Evolutionary conservation across 2,888 invertebrate species (phyloP), one percentile per base, ranked within the genome.

Genomic region (Nebria brevicollis): DNA sequence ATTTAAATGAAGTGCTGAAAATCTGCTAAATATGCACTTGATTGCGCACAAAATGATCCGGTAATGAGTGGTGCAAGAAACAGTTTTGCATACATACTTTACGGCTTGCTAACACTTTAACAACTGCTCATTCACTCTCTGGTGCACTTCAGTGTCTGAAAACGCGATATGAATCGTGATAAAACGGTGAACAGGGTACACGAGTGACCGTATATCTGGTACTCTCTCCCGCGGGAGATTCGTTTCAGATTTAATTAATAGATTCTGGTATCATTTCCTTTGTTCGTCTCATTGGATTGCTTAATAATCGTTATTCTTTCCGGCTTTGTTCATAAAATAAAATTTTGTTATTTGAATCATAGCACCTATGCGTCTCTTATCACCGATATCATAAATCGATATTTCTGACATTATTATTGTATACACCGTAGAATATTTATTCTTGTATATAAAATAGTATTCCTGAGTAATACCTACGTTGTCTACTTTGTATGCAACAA

Each of bases 111-210:
- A 54, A 11, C 54, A 54, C 54, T 54, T 54, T 54, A 54, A 54
- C 54, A 8, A 8, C 7, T 54, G 54, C 54, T 7, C 54, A 54
- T 34, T 70, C 70, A 4, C 70, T 66, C 2, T 7, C 20, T 26
- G 26, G 15, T 15, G 70, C 70, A 70, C 70, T 70, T 10, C 5
- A 68, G 68, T 11, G 6, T 68, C 15, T 54, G 26, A 70, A 26
- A 34, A 70, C 13, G 70, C 70, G 70, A 70, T 70, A 70, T 70
- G 70, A 70, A 70, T 70, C 70, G 70, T 70, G 70, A 70, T 15
- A 34, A 70, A 70, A 34, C 70, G 70, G 34, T 15, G 70, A 70
- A 20, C 70, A 70, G 26, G 25, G 70, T 34, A 34, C 70, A 20
- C 25, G 26, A 11, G 70, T 8, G 34, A 70, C 26, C 70, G 70